These are phyloP conservation scores for Nematostella vectensis DNA, from an alignment of 92 coral and sea anemone species.

Conservation along the genomic window DNA sequence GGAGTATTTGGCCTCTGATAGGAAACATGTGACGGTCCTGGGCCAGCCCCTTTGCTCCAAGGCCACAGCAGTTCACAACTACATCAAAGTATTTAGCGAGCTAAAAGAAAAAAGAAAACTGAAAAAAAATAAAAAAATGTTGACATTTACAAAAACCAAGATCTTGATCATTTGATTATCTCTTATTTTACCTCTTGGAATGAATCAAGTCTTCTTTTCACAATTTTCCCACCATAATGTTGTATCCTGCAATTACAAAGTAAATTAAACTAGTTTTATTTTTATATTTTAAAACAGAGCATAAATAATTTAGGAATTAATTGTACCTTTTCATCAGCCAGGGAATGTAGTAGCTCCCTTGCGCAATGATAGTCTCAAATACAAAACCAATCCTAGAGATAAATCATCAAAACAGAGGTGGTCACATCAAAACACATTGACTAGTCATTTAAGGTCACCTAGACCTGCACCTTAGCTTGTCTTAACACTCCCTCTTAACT, in stretches of 20 bases:
- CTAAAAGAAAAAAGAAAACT: no score
- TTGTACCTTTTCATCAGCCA: constrained; percentile 60
- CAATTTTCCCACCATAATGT: constrained; percentile 58
- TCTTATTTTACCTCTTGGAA: constrained; percentile 74
- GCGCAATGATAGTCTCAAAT: constrained; percentile 25
- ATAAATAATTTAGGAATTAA: not conserved
- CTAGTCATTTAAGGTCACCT: no score
- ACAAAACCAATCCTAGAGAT: constrained; percentile 40
- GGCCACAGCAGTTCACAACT: constrained; percentile 82
- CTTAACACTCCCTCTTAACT: no score
- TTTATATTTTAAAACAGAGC: not conserved
- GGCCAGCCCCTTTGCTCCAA: constrained; percentile 62
- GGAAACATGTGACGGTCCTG: constrained; percentile 54
- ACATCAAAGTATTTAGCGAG: constrained; percentile 77
- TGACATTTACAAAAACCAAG: not conserved
- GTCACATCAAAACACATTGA: not conserved
- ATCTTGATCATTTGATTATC: no score
- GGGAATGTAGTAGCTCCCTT: constrained; percentile 33
- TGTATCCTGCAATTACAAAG: constrained; percentile 43
- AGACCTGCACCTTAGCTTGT: no score
- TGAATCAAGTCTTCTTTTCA: constrained; percentile 42
- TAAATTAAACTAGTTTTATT: not conserved
- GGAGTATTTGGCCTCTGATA: constrained; percentile 77
- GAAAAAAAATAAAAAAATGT: not conserved
- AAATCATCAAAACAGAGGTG: not conserved